Percentiles rank a stretch among this genome's conserved stretches.
These are phyloP conservation scores for Perodicticus potto DNA, from an alignment of 2,797 vertebrate genomes.

Conservation along the genomic window DNA sequence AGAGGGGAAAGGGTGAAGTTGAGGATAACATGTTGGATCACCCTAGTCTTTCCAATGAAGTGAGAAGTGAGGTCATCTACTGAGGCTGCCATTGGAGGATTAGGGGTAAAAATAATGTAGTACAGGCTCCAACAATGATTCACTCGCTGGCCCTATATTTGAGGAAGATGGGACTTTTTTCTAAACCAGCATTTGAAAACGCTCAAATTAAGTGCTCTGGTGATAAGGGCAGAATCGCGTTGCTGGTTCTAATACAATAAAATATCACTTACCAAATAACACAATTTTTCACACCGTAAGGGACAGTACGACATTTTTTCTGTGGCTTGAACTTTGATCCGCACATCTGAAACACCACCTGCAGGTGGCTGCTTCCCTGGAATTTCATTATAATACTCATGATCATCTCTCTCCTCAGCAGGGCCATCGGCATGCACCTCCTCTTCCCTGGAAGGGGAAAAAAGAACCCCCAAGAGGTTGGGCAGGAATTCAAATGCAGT, in stretches of 20 bases:
- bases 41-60: neutral
- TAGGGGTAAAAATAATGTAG: constrained; percentile 1
- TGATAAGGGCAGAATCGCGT: neutral
- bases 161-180: constrained; percentile 12
- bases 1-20: neutral
- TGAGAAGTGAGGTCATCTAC: neutral
- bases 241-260: constrained; percentile 27
- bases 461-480: constrained; percentile 59
- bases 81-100: neutral
- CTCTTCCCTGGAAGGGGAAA: constrained; percentile 84
- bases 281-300: constrained; percentile 84
- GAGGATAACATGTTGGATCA: neutral
- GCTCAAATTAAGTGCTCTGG: neutral
- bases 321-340: constrained; percentile 81
- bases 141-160: neutral
- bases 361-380: constrained; percentile 90
- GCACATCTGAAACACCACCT: constrained; percentile 89
- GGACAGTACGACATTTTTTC: constrained; percentile 83
- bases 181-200: constrained; percentile 43
- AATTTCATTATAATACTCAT: constrained; percentile 94
- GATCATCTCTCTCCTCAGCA: constrained; percentile 85
- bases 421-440: constrained; percentile 83
- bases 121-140: neutral
- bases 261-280: constrained; percentile 85
- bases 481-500: constrained; percentile 43